phyloP scores from a whole-genome alignment of 1,140 invertebrate genomes.

The Archivesica marissinica region DNA sequence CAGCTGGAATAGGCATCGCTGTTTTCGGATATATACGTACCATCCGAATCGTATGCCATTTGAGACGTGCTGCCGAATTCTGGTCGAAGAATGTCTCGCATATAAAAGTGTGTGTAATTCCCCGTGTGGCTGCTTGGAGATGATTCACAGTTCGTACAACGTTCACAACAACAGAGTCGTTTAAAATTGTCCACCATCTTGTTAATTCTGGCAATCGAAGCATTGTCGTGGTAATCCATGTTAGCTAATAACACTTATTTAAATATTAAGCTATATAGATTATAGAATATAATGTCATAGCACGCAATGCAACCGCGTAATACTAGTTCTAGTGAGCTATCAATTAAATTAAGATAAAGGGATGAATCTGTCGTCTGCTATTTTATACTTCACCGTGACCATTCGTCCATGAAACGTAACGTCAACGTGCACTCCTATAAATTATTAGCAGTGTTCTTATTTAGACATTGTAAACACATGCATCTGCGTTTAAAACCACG shows the following conservation, averaged over 20 bases:
- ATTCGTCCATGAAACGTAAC: constrained; percentile 4
- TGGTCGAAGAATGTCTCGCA: constrained; percentile 33
- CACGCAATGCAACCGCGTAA: no score
- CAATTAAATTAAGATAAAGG: no score
- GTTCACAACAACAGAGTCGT: constrained; percentile 10
- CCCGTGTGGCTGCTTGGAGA: no score
- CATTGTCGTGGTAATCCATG: neutral
- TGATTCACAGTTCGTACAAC: neutral
- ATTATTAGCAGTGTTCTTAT: no score
- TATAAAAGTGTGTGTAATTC: constrained; percentile 42
- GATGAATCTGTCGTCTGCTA: neutral
- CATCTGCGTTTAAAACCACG: neutral
- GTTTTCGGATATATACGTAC: constrained; percentile 31
- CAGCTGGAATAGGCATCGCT: constrained; percentile 38
- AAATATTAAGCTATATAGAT: no score
- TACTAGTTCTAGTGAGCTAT: no score
- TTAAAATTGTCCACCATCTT: constrained; percentile 47
- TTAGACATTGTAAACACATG: neutral
- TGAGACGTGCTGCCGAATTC: neutral
- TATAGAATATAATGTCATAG: no score
- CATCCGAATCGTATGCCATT: constrained; percentile 27
- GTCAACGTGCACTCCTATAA: constrained; percentile 12
- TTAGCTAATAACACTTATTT: no score
- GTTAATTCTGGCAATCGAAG: constrained; percentile 23
- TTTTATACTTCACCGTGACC: neutral